These are phyloP conservation scores for Pseudochirops corinnae DNA, from an alignment of 2,797 vertebrate species.

Conservation along the genomic window DNA sequence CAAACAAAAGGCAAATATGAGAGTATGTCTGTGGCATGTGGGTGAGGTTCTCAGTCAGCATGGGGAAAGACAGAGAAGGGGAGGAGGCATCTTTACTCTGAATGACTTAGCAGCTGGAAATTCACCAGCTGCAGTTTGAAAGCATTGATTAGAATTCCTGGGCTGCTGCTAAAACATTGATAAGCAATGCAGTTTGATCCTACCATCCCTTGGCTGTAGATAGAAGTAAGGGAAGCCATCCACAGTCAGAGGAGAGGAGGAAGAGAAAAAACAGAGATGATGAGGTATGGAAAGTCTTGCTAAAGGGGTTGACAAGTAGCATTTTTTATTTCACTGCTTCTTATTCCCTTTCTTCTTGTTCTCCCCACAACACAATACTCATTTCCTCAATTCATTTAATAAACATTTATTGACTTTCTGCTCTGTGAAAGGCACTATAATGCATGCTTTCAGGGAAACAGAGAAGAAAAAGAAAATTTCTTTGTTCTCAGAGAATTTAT, in stretches of 20 bases:
- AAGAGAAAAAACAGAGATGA: background rate
- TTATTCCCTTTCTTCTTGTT: conserved; percentile 17
- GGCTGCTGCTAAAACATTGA: conserved; percentile 15
- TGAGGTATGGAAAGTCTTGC: conserved; percentile 3
- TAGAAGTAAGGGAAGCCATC: conserved; percentile 43
- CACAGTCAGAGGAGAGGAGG: background rate
- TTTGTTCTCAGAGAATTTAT: background rate
- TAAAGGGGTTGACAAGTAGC: background rate
- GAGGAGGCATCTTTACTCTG: conserved; percentile 65
- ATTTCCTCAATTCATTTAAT: background rate
- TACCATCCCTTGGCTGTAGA: conserved; percentile 13
- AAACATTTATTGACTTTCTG: background rate
- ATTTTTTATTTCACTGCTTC: conserved; percentile 15
- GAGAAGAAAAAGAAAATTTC: background rate
- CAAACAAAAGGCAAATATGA: conserved; percentile 61
- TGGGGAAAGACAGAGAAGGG: conserved; percentile 52
- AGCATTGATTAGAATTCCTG: conserved; percentile 9
- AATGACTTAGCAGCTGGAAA: conserved; percentile 68
- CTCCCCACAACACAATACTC: background rate
- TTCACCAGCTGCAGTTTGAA: conserved; percentile 48
- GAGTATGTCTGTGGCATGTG: conserved; percentile 52
- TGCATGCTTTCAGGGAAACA: background rate
- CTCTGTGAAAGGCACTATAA: background rate
- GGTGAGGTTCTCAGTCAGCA: conserved; percentile 63
- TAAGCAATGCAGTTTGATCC: conserved; percentile 59